Evolutionary conservation across 2,113 vertebrate species (phyloP).

Genomic region (Dascyllus trimaculatus): DNA sequence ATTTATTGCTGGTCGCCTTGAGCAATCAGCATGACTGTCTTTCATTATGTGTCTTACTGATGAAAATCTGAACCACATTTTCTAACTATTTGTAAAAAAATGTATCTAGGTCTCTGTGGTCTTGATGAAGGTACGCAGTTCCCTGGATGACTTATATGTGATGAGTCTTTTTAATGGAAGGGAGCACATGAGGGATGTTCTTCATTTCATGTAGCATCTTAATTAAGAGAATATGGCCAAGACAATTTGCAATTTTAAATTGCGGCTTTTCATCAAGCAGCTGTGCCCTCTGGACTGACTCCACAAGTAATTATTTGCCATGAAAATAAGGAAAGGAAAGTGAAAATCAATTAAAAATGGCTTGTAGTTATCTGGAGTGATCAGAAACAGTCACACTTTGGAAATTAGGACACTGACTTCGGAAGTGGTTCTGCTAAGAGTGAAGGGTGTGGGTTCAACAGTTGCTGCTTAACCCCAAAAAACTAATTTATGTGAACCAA

Average conservation of each 20-base stretch:
- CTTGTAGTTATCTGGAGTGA: too few species aligned
- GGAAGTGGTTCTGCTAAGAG: too few species aligned
- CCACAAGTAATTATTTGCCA: not conserved
- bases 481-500: too few species aligned
- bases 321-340: too few species aligned
- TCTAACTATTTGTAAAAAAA: not conserved
- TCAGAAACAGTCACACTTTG: too few species aligned
- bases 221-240: not conserved
- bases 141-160: not conserved
- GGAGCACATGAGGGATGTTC: too few species aligned
- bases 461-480: too few species aligned
- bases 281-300: not conserved
- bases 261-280: not conserved
- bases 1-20: not conserved
- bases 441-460: too few species aligned
- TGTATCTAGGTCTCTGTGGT: not conserved
- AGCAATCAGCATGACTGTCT: not conserved
- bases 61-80: not conserved
- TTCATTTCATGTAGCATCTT: not conserved
- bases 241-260: not conserved
- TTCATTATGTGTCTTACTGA: slow-evolving; percentile 10
- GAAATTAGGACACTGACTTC: too few species aligned
- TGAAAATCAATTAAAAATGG: too few species aligned
- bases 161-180: not conserved
- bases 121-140: not conserved